phyloP scores from a whole-genome alignment of 2,797 vertebrate species.

The Crypturellus tataupa region DNA sequence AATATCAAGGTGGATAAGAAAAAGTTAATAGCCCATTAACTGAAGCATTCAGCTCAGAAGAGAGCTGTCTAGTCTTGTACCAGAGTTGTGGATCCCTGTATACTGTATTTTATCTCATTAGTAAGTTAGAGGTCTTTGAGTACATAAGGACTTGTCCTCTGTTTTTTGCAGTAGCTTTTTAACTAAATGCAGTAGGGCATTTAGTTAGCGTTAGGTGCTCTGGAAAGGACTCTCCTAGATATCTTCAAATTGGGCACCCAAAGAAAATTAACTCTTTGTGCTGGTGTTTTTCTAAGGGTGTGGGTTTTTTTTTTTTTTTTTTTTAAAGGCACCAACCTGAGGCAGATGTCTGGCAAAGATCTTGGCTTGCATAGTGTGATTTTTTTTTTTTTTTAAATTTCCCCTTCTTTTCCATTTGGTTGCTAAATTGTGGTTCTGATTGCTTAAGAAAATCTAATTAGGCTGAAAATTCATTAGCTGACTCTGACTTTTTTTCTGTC shows the following conservation, averaged over 20 bases:
- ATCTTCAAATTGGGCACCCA: neutral
- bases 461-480: neutral
- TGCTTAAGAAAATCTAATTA: slow-evolving; percentile 28
- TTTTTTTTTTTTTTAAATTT: too few species aligned
- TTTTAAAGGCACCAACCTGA: neutral
- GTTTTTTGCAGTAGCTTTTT: neutral
- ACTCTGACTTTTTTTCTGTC: neutral
- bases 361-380: neutral
- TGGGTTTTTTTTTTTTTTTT: neutral
- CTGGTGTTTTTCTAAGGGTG: neutral
- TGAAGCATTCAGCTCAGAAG: neutral
- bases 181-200: too few species aligned
- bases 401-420: neutral
- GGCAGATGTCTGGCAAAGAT: fast-evolving
- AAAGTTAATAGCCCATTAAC: neutral
- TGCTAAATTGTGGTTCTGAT: neutral
- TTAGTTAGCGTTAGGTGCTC: neutral
- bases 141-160: neutral
- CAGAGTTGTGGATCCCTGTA: neutral
- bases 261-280: neutral
- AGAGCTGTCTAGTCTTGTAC: neutral
- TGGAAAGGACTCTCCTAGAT: neutral
- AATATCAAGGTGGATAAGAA: neutral
- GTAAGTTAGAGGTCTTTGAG: neutral
- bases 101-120: neutral